These are phyloP conservation scores for Sebastiscus albofasciatus DNA, from an alignment of 2,797 vertebrate genomes.

Conservation along the genomic window DNA sequence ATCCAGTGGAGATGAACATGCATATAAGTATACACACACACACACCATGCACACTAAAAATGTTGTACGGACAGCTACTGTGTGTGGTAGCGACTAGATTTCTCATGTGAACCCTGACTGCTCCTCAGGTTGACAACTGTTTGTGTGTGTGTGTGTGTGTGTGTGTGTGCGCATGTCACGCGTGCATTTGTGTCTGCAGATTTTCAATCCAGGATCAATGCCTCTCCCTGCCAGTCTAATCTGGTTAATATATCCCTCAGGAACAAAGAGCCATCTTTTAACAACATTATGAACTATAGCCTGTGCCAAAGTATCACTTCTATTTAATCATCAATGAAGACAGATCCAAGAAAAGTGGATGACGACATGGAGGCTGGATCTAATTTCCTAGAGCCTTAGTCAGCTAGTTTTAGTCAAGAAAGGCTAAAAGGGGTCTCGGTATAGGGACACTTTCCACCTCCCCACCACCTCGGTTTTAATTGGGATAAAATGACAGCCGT, in stretches of 20 bases:
- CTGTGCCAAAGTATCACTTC: constrained; percentile 53
- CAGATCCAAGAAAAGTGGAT: constrained; percentile 29
- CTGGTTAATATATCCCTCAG: constrained; percentile 39
- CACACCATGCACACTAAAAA: background rate
- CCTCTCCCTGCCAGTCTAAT: constrained; percentile 35
- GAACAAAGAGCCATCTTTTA: constrained; percentile 55
- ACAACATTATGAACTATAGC: constrained; percentile 49
- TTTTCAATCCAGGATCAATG: constrained; percentile 32
- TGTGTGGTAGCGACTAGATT: background rate
- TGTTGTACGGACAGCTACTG: background rate
- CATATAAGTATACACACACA: constrained; percentile 5
- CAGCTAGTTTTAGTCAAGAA: constrained; percentile 42
- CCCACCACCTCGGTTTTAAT: constrained; percentile 15
- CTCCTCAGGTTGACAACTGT: background rate
- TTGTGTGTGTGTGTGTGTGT: background rate
- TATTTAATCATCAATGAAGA: constrained; percentile 45
- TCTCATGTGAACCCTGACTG: constrained; percentile 2
- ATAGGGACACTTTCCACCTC: background rate
- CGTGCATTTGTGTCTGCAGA: constrained; percentile 21
- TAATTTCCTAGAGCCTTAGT: constrained; percentile 39
- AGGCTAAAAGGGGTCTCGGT: constrained; percentile 34
- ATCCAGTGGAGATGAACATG: background rate
- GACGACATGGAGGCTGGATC: constrained; percentile 3
- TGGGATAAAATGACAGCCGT: constrained; percentile 33
- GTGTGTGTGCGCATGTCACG: background rate